Conservation (phyloP, 2,113 vertebrate genomes). For the Marmota monax region DNA sequence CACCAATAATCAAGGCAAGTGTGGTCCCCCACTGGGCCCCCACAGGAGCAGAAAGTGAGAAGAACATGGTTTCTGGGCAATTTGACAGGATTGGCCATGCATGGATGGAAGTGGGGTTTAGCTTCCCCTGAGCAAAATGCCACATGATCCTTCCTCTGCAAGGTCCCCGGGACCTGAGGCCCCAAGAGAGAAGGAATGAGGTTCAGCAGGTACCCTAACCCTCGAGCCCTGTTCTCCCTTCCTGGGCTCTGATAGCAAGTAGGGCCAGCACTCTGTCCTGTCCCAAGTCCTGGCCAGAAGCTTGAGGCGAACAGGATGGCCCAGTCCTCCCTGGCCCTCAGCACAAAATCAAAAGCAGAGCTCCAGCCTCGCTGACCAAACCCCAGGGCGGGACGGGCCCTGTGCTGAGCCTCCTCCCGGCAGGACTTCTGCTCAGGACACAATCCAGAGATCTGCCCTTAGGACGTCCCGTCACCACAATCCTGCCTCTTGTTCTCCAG, state of each 20-base stretch:
- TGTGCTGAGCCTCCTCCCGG: neutral
- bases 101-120: neutral
- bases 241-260: neutral
- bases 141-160: neutral
- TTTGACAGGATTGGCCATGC: neutral
- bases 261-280: neutral
- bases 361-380: neutral
- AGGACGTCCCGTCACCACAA: neutral
- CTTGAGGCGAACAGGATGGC: neutral
- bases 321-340: neutral
- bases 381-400: neutral
- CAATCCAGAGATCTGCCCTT: neutral
- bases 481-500: neutral
- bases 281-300: neutral
- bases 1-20: neutral
- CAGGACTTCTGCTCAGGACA: neutral
- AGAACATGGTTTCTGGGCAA: neutral
- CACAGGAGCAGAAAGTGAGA: neutral
- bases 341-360: neutral
- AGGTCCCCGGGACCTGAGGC: neutral
- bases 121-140: neutral
- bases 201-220: neutral
- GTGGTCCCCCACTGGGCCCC: neutral
- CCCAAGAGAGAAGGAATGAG: neutral
- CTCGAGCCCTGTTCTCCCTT: neutral